These are phyloP conservation scores for Sepiola atlantica DNA, from an alignment of 2,888 invertebrate species.

Conservation along the genomic window DNA sequence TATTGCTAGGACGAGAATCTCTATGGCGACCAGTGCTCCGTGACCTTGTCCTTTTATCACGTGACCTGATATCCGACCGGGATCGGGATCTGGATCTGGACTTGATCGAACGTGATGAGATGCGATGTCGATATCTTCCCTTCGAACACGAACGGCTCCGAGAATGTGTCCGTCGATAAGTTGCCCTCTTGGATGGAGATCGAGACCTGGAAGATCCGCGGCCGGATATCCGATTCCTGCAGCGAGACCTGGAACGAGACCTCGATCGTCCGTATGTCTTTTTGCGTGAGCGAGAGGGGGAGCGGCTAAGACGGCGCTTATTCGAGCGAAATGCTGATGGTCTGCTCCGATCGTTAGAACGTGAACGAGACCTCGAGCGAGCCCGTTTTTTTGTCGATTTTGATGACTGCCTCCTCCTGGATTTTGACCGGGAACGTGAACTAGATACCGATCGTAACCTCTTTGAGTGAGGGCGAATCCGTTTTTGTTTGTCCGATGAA, in stretches of 20 bases:
- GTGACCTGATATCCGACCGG: neutral
- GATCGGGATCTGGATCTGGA: constrained; percentile 19
- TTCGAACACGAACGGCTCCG: neutral
- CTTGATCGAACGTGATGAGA: neutral
- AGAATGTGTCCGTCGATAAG: neutral
- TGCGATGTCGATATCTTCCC: neutral
- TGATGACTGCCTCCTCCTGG: neutral
- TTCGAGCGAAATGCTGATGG: neutral
- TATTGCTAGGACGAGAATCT: constrained; percentile 6
- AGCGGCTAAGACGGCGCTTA: neutral
- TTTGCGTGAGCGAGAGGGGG: constrained; percentile 18
- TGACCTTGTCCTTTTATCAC: constrained; percentile 12
- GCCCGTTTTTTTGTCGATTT: constrained; percentile 9
- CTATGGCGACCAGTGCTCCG: neutral
- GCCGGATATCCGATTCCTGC: neutral
- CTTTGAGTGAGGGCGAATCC: neutral
- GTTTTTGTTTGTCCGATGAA: neutral
- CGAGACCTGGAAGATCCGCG: neutral
- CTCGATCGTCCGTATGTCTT: neutral
- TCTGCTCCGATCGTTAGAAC: neutral
- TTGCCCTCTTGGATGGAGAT: constrained; percentile 18
- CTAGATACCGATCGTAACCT: neutral
- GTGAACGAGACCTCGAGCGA: neutral
- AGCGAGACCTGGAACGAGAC: constrained; percentile 37
- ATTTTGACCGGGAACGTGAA: constrained; percentile 12